These are phyloP conservation scores for Drosophila planitibia DNA, from an alignment of 2,888 invertebrate genomes.

Conservation along the genomic window DNA sequence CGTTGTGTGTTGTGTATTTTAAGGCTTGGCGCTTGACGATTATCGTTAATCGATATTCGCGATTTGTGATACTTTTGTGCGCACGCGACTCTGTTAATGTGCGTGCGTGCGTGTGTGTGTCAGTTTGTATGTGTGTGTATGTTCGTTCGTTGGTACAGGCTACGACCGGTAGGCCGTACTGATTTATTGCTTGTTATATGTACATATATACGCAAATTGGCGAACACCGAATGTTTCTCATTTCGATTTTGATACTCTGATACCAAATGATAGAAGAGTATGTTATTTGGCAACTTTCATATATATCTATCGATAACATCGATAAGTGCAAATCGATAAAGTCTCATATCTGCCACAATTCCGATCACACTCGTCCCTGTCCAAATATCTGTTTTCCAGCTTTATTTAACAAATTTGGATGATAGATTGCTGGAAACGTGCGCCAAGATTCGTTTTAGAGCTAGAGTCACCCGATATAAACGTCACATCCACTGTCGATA, in stretches of 20 bases:
- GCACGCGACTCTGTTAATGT: constrained; percentile 31
- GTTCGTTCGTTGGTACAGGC: constrained; percentile 18
- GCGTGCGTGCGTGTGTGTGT: neutral
- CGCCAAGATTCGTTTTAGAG: neutral
- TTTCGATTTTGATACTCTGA: constrained; percentile 1
- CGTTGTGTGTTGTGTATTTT: constrained; percentile 8
- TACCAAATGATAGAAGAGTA: neutral
- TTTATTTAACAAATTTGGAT: neutral
- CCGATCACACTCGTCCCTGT: neutral
- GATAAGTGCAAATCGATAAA: neutral
- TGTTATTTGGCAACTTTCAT: neutral
- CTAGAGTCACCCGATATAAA: neutral
- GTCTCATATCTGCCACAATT: neutral
- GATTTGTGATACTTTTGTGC: constrained; percentile 31
- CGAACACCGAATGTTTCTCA: constrained; percentile 21
- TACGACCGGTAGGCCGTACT: constrained; percentile 47
- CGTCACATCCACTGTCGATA: neutral
- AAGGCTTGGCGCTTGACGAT: constrained; percentile 19
- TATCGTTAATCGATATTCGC: constrained; percentile 43
- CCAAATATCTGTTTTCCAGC: neutral
- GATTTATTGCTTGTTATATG: constrained; percentile 43
- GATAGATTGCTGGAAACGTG: neutral
- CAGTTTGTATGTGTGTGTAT: neutral
- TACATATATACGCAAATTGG: constrained; percentile 58
- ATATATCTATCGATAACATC: neutral